phyloP scores from a whole-genome alignment of 2,888 invertebrate genomes.

The Spatulosminthurus flaviceps region DNA sequence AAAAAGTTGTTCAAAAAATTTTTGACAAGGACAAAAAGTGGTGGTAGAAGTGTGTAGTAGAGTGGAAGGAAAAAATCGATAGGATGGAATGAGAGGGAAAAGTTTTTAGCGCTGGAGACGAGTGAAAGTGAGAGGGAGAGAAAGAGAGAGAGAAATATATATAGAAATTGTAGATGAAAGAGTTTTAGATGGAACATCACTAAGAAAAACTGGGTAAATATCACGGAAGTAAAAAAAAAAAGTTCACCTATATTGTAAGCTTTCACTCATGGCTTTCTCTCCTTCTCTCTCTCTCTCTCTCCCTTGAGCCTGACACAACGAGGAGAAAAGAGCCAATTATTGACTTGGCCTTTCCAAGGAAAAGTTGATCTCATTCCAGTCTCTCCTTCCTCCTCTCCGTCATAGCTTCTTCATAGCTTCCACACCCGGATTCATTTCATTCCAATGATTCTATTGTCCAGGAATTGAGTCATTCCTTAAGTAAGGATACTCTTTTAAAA shows the following conservation, averaged over 20 bases:
- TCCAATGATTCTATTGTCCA: neutral
- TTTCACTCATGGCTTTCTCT: neutral
- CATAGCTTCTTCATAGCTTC: neutral
- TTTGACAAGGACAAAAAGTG: constrained; percentile 6
- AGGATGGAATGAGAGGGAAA: neutral
- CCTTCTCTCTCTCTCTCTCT: neutral
- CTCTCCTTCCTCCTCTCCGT: neutral
- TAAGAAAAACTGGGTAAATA: constrained; percentile 3
- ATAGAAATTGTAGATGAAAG: neutral
- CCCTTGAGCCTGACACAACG: neutral
- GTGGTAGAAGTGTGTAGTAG: neutral
- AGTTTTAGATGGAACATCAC: neutral
- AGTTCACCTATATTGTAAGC: no score
- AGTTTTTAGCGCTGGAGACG: neutral
- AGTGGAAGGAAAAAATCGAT: neutral
- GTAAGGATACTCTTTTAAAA: neutral
- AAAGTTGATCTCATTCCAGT: neutral
- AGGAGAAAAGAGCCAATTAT: constrained; percentile 9
- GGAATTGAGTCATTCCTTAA: constrained; percentile 15
- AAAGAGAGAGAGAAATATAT: neutral
- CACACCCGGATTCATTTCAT: constrained; percentile 16
- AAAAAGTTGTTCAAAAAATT: constrained; percentile 3
- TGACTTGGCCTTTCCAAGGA: constrained; percentile 5
- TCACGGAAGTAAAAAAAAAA: constrained; percentile 4
- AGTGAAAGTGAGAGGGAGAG: neutral